A percentile compares a stretch with the other conserved stretches of the same genome.
phyloP scores from a whole-genome alignment of 2,888 invertebrate genomes.

The Cephus pygmeus region DNA sequence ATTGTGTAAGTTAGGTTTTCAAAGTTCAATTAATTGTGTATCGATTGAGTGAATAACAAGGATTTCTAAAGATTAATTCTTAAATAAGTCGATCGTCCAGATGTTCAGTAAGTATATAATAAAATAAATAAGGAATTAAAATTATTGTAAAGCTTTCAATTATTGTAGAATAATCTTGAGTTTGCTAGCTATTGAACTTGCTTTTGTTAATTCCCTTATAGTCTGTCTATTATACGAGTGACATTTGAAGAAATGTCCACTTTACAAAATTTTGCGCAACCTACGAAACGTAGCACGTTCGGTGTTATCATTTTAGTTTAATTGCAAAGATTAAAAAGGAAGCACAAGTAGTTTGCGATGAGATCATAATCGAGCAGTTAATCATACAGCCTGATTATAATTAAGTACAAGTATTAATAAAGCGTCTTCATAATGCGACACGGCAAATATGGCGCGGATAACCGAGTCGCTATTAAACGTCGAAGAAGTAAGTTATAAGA shows the following conservation, averaged over 20 bases:
- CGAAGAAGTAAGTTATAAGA: not conserved
- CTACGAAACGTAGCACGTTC: not conserved
- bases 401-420: not conserved
- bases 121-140: not conserved
- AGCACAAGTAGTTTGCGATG: not conserved
- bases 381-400: not conserved
- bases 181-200: not conserved
- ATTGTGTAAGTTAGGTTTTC: too few species aligned
- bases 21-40: too few species aligned
- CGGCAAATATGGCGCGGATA: not conserved
- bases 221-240: too few species aligned
- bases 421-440: not conserved
- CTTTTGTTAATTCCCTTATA: too few species aligned
- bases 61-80: too few species aligned
- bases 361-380: not conserved
- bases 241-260: not conserved
- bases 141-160: not conserved
- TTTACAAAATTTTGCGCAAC: not conserved
- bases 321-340: not conserved
- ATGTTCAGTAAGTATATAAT: too few species aligned
- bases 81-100: too few species aligned
- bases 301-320: not conserved
- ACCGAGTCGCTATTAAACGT: not conserved
- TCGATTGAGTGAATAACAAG: too few species aligned
- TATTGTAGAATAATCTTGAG: not conserved